These are phyloP conservation scores for Eupeodes luniger DNA, from an alignment of 2,888 invertebrate genomes.

Conservation along the genomic window DNA sequence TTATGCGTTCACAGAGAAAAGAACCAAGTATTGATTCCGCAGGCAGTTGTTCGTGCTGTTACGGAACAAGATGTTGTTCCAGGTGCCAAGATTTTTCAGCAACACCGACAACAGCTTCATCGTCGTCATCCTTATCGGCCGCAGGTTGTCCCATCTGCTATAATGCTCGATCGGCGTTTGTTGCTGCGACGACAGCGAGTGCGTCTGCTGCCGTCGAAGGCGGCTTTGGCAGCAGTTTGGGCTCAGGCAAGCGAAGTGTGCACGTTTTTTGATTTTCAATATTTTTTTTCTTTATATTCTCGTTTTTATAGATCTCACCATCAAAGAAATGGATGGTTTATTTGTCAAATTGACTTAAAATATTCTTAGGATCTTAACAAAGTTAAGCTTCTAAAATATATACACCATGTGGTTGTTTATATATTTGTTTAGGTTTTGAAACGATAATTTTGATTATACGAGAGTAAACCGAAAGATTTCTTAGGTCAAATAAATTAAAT, in stretches of 20 bases:
- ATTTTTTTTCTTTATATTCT: conserved; percentile 35
- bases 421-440: no score
- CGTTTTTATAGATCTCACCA: conserved; percentile 45
- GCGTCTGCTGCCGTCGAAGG: conserved; percentile 39
- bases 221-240: conserved; percentile 76
- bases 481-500: no score
- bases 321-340: conserved; percentile 46
- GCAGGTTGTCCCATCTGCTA: conserved; percentile 80
- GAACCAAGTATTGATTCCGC: conserved; percentile 84
- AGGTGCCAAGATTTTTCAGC: conserved; percentile 81
- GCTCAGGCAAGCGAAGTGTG: conserved; percentile 81
- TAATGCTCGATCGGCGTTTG: conserved; percentile 57
- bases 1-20: conserved; percentile 84
- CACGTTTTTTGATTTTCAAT: conserved; percentile 77
- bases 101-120: conserved; percentile 78
- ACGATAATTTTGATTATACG: no score
- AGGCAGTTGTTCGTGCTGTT: conserved; percentile 78
- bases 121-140: conserved; percentile 74
- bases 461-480: no score
- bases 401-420: no score
- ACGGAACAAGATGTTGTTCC: conserved; percentile 81
- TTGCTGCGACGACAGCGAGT: background rate
- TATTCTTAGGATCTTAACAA: no score
- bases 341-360: conserved; percentile 39
- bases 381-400: no score